Evolutionary conservation across 2,797 vertebrate species (phyloP), one percentile per base, ranked within the genome.

Genomic region (Limosa lapponica): DNA sequence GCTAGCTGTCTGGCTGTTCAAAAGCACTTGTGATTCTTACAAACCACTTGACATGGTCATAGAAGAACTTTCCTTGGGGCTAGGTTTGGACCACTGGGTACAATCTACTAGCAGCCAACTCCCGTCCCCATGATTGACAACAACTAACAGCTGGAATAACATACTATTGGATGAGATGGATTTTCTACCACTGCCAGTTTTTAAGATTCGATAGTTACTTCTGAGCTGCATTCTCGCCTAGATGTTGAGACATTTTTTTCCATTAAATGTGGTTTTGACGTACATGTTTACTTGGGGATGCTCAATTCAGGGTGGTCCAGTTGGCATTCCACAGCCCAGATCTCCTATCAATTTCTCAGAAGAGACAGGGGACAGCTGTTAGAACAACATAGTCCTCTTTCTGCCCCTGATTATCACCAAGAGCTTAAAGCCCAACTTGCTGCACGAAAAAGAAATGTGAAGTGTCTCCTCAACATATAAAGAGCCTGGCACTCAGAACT

Each of bases 1-100:
- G 96, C 79, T 93, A 58, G 80, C 69, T 88, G 75, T 89, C 90
- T 91, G 89, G 77, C 34, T 41, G 10, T 89, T 96, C 78, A 36
- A 73, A 86, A 90, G 71, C 55, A 82, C 67, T 92, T 93, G 44
- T 67, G 61, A 82, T 69, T 82, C 88, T 88, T 85, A 55, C 39
- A 84, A 87, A 92, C 25, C n/a, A 71, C 87, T 91, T 90, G 74
- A 92, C 4, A 13, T 78, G 49, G 79, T 65, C 10, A 0, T 6
- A 80, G 82, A 87, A 37, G 73, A 61, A 79, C 62, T 69, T 73
- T 78, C 57, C 74, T 75, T 55, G 57, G 27, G 82, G 89, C 48
- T 48, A 88, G 46, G 36, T 27, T 77, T 81, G 61, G 55, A 49
- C 79, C 69, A 78, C 39, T 18, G 65, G 49, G 58, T 74, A 88